Evolutionary conservation across 2,113 vertebrate species (phyloP).

Genomic region (Aspidoscelis tigris): DNA sequence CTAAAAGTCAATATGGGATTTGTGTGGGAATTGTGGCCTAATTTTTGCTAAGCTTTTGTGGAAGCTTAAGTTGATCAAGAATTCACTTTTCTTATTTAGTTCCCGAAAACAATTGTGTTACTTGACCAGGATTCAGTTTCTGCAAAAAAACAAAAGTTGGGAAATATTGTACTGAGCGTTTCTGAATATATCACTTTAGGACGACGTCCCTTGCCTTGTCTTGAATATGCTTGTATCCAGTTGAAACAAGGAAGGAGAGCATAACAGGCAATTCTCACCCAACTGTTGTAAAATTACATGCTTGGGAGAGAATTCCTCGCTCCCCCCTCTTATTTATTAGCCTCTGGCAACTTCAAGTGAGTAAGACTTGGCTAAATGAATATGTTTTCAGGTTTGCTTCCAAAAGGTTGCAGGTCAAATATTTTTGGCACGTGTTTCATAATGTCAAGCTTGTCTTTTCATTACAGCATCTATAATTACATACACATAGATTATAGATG

Average conservation of each 20-base stretch:
- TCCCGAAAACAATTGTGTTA: neutral
- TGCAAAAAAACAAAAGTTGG: constrained; percentile 37
- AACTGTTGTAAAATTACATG: constrained; percentile 64
- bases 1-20: neutral
- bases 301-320: constrained; percentile 51
- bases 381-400: constrained; percentile 68
- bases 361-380: constrained; percentile 65
- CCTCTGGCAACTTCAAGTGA: constrained; percentile 70
- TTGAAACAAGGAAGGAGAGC: constrained; percentile 51
- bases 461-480: constrained; percentile 70
- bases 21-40: neutral
- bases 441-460: constrained; percentile 67
- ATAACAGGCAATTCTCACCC: constrained; percentile 62
- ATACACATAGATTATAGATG: constrained; percentile 71
- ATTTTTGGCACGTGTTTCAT: constrained; percentile 69
- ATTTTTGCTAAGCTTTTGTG: neutral
- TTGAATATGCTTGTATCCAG: constrained; percentile 50
- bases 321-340: constrained; percentile 62
- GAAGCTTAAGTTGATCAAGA: fast-evolving
- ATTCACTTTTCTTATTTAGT: neutral
- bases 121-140: constrained; percentile 14
- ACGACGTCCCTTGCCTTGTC: constrained; percentile 57
- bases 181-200: constrained; percentile 47
- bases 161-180: constrained; percentile 8
- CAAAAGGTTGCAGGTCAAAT: constrained; percentile 70